Conservation (phyloP, 1,140 invertebrate genomes). For the Ganaspis sp. region DNA sequence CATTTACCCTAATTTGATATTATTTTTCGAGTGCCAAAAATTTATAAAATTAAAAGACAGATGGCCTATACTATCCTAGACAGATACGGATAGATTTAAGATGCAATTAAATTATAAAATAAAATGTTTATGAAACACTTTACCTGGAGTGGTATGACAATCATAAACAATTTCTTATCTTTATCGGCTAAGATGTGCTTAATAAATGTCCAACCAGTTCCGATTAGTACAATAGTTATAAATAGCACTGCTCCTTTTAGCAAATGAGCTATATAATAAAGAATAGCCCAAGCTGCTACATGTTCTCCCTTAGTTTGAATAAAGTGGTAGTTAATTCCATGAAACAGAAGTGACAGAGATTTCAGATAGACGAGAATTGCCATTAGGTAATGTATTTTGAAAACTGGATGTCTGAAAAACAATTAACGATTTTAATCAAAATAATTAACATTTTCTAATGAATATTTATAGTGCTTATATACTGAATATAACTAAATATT, state of each 20-base stretch:
- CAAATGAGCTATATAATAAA: slow-evolving; percentile 98
- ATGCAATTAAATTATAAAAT: not conserved
- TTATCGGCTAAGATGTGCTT: slow-evolving; percentile 97
- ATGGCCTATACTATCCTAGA: too few species aligned
- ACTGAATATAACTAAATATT: too few species aligned
- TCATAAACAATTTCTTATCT: slow-evolving; percentile 99
- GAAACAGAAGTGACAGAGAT: slow-evolving; percentile 94
- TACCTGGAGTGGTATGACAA: slow-evolving; percentile 97
- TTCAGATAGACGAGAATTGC: slow-evolving; percentile 95
- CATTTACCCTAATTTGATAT: too few species aligned
- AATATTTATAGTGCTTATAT: too few species aligned
- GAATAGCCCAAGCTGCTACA: slow-evolving; percentile 96
- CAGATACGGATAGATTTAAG: too few species aligned
- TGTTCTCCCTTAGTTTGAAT: slow-evolving; percentile 96
- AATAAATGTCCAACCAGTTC: slow-evolving; percentile 99
- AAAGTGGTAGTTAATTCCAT: slow-evolving; percentile 97
- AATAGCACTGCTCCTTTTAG: slow-evolving; percentile 97
- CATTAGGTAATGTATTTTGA: slow-evolving; percentile 99
- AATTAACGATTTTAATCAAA: not conserved
- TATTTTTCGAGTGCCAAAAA: too few species aligned
- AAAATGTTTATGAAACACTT: slow-evolving; percentile 25
- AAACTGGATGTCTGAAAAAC: slow-evolving; percentile 86
- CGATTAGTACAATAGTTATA: slow-evolving; percentile 96
- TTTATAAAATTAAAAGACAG: too few species aligned
- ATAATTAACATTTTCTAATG: too few species aligned